Evolutionary conservation across 2,113 vertebrate species (phyloP), one percentile per base, ranked within the genome.

Genomic region (Abramis brama): DNA sequence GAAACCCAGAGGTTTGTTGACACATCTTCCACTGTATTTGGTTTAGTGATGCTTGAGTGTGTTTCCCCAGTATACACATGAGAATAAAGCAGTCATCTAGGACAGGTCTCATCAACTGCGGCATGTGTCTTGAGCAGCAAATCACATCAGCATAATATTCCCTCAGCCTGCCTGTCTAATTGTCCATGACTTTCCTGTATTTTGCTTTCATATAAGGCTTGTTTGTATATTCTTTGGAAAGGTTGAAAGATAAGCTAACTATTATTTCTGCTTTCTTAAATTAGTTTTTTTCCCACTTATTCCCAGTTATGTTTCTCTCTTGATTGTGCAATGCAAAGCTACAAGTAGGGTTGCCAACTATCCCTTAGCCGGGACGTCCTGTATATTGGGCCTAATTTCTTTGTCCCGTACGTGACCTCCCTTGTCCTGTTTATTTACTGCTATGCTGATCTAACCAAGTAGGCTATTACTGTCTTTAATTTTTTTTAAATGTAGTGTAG

Each of bases 1-100:
- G 81, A 68, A 83, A 83, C 52, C 27, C 45, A 11, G 2, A 50
- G 66, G 64, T 30, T 27, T 70, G 79, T 82, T 73, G 27, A 73
- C 8, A 7, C 50, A 8, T 17, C 66, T 83, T 68, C 59, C 79
- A 70, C 25, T 68, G 43, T 70, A 80, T 68, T 82, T 33, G 27
- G 15, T 55, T 82, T 21, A 47, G 17, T 59, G 66, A 73, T 5
- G 43, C 27, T 68, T 82, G 17, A 12, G 8, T 68, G 79, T 52
- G 66, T 59, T 73, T 82, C 79, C 50, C 66, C 30, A 25, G 30
- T 52, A 57, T 50, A 68, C 62, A 47, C 64, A 71, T n/a, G 47
- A 71, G 80, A 33, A 82, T 73, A 57, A 57, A 39, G 21, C 30
- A 73, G 30, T 71, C 66, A 45, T 27, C 27, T 36, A 47, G 59